Conservation (phyloP, 2,113 vertebrate genomes). For the Varanus salvator region DNA sequence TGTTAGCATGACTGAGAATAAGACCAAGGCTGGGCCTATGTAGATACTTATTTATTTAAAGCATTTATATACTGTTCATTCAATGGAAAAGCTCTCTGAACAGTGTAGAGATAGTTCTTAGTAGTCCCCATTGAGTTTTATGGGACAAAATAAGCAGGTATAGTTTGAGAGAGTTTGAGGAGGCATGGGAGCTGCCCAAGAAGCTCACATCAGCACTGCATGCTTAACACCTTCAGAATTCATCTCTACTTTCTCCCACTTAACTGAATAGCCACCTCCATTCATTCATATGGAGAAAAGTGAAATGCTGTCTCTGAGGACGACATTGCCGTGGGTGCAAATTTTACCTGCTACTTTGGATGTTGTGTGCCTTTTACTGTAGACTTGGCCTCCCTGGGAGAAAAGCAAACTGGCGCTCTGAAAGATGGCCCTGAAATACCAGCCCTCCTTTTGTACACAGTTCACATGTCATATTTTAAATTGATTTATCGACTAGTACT, state of each 20-base stretch:
- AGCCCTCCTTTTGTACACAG: not conserved
- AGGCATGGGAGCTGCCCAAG: not conserved
- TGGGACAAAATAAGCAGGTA: not conserved
- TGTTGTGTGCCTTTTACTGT: too few species aligned
- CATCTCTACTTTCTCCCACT: not conserved
- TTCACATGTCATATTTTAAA: not conserved
- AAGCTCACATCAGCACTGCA: not conserved
- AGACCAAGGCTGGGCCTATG: not conserved
- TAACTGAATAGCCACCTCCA: not conserved
- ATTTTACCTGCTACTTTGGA: not conserved
- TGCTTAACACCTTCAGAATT: not conserved
- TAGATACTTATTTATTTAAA: too few species aligned
- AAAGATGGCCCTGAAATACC: not conserved
- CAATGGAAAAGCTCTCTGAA: too few species aligned
- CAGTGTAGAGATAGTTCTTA: not conserved
- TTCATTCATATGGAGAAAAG: not conserved
- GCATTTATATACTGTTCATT: too few species aligned
- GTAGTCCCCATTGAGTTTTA: not conserved
- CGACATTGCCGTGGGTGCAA: not conserved
- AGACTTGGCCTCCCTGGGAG: not conserved
- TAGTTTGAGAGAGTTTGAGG: not conserved
- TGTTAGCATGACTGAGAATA: not conserved
- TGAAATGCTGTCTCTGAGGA: not conserved
- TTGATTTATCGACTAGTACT: too few species aligned
- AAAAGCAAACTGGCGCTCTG: not conserved